These are phyloP conservation scores for Ophion ellenae DNA, from an alignment of 2,888 invertebrate genomes.

Conservation along the genomic window DNA sequence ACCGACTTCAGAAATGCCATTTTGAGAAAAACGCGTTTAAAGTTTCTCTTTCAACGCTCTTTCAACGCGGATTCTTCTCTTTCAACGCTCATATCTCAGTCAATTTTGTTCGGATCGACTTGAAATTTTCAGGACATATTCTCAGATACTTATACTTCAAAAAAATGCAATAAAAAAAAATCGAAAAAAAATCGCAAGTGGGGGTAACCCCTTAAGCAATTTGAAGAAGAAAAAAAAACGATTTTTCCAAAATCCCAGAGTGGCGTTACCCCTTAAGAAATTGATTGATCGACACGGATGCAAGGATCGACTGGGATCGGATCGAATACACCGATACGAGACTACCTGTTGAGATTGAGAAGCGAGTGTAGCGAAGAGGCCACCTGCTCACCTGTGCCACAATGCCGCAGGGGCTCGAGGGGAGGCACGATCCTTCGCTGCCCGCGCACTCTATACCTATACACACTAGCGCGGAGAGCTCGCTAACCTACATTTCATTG, in stretches of 20 bases:
- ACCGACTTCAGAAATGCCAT: too few relatives aligned
- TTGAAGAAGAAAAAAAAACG: background rate
- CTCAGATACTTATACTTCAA: too few relatives aligned
- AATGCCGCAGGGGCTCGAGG: constrained; percentile 24
- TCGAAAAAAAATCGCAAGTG: too few relatives aligned
- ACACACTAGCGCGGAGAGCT: constrained; percentile 28
- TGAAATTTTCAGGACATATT: too few relatives aligned
- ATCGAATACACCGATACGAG: constrained; percentile 18
- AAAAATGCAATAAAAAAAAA: too few relatives aligned
- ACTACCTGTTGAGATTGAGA: constrained; percentile 44
- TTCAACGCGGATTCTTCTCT: too few relatives aligned
- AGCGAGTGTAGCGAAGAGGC: constrained; percentile 39
- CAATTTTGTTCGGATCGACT: too few relatives aligned
- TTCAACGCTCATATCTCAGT: too few relatives aligned
- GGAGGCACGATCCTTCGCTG: constrained; percentile 53
- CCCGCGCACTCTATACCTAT: constrained; percentile 16
- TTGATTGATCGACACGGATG: background rate
- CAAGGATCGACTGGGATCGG: constrained; percentile 11
- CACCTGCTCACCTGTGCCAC: constrained; percentile 63
- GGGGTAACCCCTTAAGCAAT: too few relatives aligned
- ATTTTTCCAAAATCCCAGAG: too few relatives aligned
- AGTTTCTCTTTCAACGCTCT: too few relatives aligned
- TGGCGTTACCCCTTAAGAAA: background rate
- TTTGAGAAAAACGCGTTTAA: too few relatives aligned
- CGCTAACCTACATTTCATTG: constrained; percentile 63